Evolutionary conservation across 2,113 vertebrate genomes (phyloP).

Genomic region (Crotalus horridus): DNA sequence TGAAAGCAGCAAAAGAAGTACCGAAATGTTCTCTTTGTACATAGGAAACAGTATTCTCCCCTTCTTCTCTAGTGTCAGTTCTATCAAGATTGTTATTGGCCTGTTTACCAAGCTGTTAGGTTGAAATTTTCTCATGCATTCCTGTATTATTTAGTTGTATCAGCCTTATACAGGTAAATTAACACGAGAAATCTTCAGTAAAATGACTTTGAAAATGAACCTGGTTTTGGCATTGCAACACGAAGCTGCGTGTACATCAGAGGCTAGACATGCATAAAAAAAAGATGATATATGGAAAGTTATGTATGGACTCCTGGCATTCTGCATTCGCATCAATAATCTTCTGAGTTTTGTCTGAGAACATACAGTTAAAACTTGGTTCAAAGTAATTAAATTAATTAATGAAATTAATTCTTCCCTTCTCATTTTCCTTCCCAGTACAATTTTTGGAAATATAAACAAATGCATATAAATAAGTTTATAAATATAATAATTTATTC

Average conservation of each 20-base stretch:
- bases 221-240: neutral
- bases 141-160: neutral
- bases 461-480: neutral
- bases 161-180: neutral
- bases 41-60: neutral
- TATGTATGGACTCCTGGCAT: neutral
- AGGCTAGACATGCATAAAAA: neutral
- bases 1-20: neutral
- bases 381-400: neutral
- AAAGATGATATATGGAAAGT: neutral
- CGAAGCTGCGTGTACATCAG: too few species aligned
- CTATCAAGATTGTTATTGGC: neutral
- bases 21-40: neutral
- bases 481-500: neutral
- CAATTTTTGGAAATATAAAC: neutral
- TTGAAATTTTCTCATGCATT: neutral
- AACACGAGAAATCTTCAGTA: neutral
- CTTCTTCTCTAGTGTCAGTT: neutral
- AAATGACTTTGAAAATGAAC: neutral
- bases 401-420: neutral
- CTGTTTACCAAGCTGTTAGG: neutral
- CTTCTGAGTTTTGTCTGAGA: neutral
- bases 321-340: neutral
- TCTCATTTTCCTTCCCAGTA: neutral
- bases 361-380: neutral